Conservation (phyloP, 53 echinoderm and acorn worm species). For the Mesocentrotus franciscanus region DNA sequence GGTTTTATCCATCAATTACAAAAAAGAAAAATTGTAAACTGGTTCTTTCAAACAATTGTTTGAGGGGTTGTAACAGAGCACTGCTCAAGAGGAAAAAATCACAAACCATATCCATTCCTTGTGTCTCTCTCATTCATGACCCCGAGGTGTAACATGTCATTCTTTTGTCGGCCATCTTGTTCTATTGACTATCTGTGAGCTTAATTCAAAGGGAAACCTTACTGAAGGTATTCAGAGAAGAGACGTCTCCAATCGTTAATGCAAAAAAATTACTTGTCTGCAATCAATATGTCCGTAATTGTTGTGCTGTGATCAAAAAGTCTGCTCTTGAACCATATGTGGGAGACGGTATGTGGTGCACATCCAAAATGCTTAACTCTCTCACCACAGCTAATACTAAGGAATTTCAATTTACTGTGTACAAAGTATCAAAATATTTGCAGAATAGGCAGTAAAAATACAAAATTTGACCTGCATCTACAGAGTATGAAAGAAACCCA, state of each 20-base stretch:
- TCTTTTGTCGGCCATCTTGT: constrained; percentile 40
- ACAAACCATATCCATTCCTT: neutral
- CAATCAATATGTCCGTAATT: neutral
- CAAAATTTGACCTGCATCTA: neutral
- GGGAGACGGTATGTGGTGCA: neutral
- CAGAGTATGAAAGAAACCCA: neutral
- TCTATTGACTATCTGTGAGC: neutral
- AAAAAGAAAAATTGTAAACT: no score
- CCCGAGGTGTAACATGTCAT: neutral
- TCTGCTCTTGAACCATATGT: neutral
- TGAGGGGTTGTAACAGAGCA: no score
- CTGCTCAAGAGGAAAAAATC: neutral
- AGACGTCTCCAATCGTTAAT: neutral
- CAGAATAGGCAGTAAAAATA: neutral
- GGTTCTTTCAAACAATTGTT: no score
- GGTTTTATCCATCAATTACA: no score
- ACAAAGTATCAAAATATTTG: no score
- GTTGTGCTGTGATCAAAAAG: neutral
- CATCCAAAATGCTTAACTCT: neutral
- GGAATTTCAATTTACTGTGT: no score
- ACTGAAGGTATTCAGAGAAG: neutral
- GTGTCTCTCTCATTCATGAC: neutral
- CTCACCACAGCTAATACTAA: no score
- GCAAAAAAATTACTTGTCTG: neutral
- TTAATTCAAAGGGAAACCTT: neutral